Base-by-base conservation (phyloP, 2,888 invertebrate genomes). In the Noctua janthe region DNA sequence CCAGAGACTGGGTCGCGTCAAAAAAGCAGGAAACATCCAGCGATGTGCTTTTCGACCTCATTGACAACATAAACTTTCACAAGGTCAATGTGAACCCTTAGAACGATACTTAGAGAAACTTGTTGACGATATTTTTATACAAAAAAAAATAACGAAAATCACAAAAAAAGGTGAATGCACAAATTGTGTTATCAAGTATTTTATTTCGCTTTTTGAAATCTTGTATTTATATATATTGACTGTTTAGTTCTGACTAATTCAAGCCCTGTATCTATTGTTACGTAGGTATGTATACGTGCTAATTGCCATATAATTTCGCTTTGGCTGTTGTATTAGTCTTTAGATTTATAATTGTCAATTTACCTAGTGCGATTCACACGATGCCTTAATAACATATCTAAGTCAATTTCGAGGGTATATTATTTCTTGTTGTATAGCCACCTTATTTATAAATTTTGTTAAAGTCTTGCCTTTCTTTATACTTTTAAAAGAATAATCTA, bases 381-480 rank as follows among this genome's bases (percentile, higher is more conserved):
- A 95, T 97, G 97, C 97, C 97, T 97, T 97, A 97, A 95, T 97
- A 97, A 96, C 96, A 96, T 96, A 97, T 97, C 97, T 97, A 97
- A 97, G 97, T 97, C 97, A 97, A 96, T 96, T 95, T 95, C 92
- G 93, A 95, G 93, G 94, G 92, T 95, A 92, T 94, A 92, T 92
- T 90, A 91, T 93, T 92, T 94, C 93, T 90, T 93, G 94, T 95
- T 95, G 94, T 95, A 93, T 49, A 81, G 77, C 90, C 91, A 88
- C 85, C 80, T 90, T 91, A 91, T 83, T 93, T 93, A 92, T 92
- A 91, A 93, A 92, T 91, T 88, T 92, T 92, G 91, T 87, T 78
- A 87, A 87, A 88, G 87, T 91, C 91, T 92, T 92, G 91, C 91
- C 92, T 90, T 89, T 90, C 90, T 88, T 88, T 90, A 83, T 91